Evolutionary conservation across 2,113 vertebrate species (phyloP), one percentile per base, ranked within the genome.

Genomic region (Xiphorhynchus elegans): DNA sequence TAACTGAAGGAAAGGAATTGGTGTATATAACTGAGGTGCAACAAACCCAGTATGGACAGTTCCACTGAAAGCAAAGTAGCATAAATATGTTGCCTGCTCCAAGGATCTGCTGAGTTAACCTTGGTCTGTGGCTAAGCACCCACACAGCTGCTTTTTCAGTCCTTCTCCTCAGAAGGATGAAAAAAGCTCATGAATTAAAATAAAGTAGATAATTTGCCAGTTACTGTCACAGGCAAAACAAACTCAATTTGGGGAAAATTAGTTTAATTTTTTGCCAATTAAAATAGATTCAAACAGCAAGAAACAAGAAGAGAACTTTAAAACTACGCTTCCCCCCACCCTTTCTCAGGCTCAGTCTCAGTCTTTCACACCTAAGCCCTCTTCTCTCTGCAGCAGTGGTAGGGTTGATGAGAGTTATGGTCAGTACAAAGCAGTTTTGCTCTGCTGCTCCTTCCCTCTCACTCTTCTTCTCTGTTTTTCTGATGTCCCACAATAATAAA

Each of bases 371-470:
- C 4, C 37, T 11, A 72, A 24, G 5, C n/a, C 58, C 20, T 40
- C 19, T 81, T 11, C 21, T 8, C 10, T 7, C 5, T 2, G 0
- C 16, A 70, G 28, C 2, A 1, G 11, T 33, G 5, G 6, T 33
- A 63, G 17, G 12, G 4, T 11, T 53, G 24, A 55, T 60, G 46
- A 46, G 46, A 16, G 13, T 40, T 47, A 35, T 35, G 35, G 21
- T 49, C 40, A 44, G 21, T 29, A 42, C 31, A 37, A 60, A 59
- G 16, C 0, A 0, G 1, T 44, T 75, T 64, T 11, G 4, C 50
- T 7, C n/a, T 58, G 6, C 55, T 44, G 3, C 40, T 73, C 29
- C 25, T 77, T 53, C 21, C 12, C 8, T 47, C 52, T 72, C 7
- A 18, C 5, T 18, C 55, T 44, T 49, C 7, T 20, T 3, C 19